phyloP scores from a whole-genome alignment of 2,888 invertebrate genomes.

The Megaustenia siamemsis region DNA sequence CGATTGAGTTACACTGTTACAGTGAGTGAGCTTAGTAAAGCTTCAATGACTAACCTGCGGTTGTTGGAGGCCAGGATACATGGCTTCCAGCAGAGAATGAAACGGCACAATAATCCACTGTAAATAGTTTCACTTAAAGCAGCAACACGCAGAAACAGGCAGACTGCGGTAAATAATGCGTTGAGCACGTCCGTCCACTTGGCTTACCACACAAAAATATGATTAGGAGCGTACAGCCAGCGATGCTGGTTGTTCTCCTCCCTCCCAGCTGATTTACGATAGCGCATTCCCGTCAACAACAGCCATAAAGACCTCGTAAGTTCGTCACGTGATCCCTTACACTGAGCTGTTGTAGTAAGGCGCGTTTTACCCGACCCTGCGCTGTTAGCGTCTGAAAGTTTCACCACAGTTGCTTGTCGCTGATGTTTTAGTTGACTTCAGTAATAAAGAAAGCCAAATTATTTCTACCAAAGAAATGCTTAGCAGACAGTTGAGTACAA shows the following conservation, averaged over 20 bases:
- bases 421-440: too few species aligned
- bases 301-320: conserved; percentile 47
- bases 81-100: conserved; percentile 27
- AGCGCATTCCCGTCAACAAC: conserved; percentile 37
- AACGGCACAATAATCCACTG: conserved; percentile 44
- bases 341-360: too few species aligned
- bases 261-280: conserved; percentile 46
- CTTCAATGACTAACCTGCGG: conserved; percentile 32
- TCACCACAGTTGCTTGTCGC: too few species aligned
- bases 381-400: too few species aligned
- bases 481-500: too few species aligned
- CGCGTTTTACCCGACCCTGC: too few species aligned
- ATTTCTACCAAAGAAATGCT: too few species aligned
- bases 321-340: conserved; percentile 45
- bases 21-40: not conserved
- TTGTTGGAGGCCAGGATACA: conserved; percentile 34
- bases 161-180: not conserved
- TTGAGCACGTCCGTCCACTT: not conserved
- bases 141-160: conserved; percentile 9
- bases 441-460: too few species aligned
- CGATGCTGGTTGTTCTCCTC: conserved; percentile 7
- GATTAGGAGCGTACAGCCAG: conserved; percentile 2
- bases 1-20: not conserved
- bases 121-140: conserved; percentile 26
- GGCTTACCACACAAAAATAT: conserved; percentile 42